Conservation (phyloP, 2,797 vertebrate species). For the Artibeus lituratus region DNA sequence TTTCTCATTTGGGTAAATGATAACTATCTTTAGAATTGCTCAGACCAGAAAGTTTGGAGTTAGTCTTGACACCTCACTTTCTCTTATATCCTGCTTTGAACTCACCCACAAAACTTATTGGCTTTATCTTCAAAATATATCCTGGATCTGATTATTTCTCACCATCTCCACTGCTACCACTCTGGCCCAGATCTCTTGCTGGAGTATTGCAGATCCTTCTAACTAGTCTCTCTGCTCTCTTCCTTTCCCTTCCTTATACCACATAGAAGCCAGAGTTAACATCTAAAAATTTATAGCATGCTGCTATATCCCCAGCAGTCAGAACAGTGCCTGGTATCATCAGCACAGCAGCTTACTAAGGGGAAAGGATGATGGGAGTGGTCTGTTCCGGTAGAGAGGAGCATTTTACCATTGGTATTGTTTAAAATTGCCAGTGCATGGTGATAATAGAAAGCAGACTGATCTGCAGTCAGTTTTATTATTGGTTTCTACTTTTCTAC, state of each 20-base stretch:
- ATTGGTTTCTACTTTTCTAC: conserved; percentile 33
- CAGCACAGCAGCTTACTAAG: not conserved
- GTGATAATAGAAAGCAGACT: conserved; percentile 16
- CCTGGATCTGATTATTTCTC: not conserved
- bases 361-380: not conserved
- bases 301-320: not conserved
- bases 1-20: not conserved
- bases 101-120: not conserved
- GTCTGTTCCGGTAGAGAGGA: not conserved
- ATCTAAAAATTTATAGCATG: not conserved
- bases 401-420: not conserved
- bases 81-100: not conserved
- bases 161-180: not conserved
- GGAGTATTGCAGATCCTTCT: not conserved
- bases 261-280: not conserved
- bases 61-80: not conserved
- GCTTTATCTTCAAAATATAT: conserved; percentile 21
- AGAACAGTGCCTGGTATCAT: not conserved
- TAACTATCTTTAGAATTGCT: not conserved
- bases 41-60: not conserved
- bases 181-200: not conserved
- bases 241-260: not conserved
- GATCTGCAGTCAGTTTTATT: not conserved
- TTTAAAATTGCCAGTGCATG: not conserved
- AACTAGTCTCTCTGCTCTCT: not conserved